Percentiles rank a stretch among this genome's conserved stretches.
Evolutionary conservation across 2,113 vertebrate genomes (phyloP).

Genomic region (Romanogobio albipinnatus): DNA sequence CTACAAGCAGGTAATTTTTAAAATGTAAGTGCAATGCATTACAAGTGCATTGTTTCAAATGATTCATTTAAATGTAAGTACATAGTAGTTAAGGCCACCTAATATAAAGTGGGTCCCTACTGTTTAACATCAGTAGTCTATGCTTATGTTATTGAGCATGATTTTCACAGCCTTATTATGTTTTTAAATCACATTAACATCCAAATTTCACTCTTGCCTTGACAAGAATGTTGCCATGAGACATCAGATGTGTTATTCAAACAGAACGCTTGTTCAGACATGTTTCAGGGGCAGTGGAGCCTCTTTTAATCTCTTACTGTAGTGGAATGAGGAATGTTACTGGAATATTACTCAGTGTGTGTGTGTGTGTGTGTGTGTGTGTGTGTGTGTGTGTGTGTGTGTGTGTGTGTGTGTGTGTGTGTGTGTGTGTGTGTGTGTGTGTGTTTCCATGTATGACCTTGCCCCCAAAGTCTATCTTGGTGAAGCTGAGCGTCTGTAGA

Average conservation of each 20-base stretch:
- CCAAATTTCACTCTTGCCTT: not conserved
- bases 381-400: not conserved
- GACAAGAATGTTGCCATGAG: not conserved
- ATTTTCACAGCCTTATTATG: not conserved
- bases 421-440: not conserved
- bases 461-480: constrained; percentile 81
- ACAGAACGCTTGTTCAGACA: not conserved
- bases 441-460: constrained; percentile 69
- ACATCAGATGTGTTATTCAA: not conserved
- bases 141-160: not conserved
- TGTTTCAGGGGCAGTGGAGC: not conserved
- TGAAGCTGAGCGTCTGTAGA: constrained; percentile 89
- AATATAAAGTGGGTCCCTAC: too few relatives aligned
- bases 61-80: too few relatives aligned
- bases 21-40: too few relatives aligned
- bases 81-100: too few relatives aligned
- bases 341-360: not conserved
- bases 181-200: not conserved
- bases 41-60: too few relatives aligned
- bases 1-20: too few relatives aligned
- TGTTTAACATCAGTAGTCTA: not conserved
- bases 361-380: constrained; percentile 6
- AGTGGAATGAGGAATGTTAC: not conserved
- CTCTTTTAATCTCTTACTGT: not conserved
- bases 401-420: not conserved